A percentile compares a stretch with the other conserved stretches of the same genome.
Evolutionary conservation across 2,797 vertebrate genomes (phyloP).

Genomic region (Notolabrus celidotus): DNA sequence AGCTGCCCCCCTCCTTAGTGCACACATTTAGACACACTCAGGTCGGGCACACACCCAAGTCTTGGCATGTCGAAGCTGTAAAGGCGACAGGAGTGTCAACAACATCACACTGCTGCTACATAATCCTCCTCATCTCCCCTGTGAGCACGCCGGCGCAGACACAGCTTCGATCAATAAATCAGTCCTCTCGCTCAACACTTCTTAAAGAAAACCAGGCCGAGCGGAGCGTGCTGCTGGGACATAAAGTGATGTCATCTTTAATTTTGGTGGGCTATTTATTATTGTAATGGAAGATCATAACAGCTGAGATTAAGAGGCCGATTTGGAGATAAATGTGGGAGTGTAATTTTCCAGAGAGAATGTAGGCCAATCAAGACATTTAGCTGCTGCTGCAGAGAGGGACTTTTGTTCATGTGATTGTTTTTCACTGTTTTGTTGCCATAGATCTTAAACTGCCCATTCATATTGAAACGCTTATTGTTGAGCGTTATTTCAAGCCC

Average conservation of each 20-base stretch:
- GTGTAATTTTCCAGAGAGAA: conserved; percentile 41
- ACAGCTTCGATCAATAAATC: conserved; percentile 66
- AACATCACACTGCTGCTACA: conserved; percentile 62
- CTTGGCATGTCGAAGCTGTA: conserved; percentile 59
- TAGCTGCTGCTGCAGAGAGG: conserved; percentile 39
- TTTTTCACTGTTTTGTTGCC: conserved; percentile 70
- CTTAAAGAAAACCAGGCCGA: conserved; percentile 34
- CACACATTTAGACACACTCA: conserved; percentile 50
- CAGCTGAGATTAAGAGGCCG: conserved; percentile 49
- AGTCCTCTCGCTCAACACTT: conserved; percentile 43
- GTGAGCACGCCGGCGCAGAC: conserved; percentile 22
- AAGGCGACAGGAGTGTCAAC: conserved; percentile 74
- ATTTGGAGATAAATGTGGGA: conserved; percentile 56
- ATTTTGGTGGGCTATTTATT: conserved; percentile 54
- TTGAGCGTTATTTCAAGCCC: conserved; percentile 62
- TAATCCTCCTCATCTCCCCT: conserved; percentile 59
- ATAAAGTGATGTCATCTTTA: conserved; percentile 61
- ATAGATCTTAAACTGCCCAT: conserved; percentile 68
- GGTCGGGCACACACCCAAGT: conserved; percentile 57
- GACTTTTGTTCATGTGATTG: conserved; percentile 59
- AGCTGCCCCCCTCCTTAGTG: conserved; percentile 14
- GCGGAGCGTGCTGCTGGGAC: conserved; percentile 15
- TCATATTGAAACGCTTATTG: conserved; percentile 61
- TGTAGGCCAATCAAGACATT: conserved; percentile 65
- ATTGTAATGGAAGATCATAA: conserved; percentile 45